These are phyloP conservation scores for Meda fulgida DNA, from an alignment of 2,797 vertebrate genomes.

Conservation along the genomic window DNA sequence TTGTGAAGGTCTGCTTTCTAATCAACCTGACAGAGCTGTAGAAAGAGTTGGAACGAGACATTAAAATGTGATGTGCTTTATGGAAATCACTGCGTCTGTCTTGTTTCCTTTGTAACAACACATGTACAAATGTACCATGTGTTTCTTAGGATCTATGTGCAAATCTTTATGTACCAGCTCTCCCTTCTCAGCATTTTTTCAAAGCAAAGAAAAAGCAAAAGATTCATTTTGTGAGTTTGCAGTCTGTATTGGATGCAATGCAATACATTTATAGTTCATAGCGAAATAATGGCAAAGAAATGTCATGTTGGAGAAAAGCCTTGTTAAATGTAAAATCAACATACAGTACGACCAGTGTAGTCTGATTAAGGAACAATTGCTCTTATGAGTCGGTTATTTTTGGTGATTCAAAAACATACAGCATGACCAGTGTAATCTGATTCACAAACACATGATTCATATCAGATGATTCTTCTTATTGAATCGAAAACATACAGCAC, in stretches of 20 bases:
- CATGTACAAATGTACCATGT: neutral
- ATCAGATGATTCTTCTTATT: neutral
- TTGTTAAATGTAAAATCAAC: neutral
- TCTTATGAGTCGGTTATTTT: neutral
- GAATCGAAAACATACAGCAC: neutral
- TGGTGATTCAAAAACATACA: neutral
- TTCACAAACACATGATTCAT: neutral
- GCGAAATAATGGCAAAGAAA: neutral
- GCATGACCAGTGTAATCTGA: neutral
- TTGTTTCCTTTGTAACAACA: conserved; percentile 20
- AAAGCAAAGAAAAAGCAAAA: neutral
- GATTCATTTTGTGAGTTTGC: neutral
- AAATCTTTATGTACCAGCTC: neutral
- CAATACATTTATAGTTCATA: neutral
- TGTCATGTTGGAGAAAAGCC: neutral
- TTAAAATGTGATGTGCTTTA: conserved; percentile 70
- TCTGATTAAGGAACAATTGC: neutral
- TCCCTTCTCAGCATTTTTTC: neutral
- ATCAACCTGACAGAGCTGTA: conserved; percentile 66
- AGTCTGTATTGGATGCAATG: neutral
- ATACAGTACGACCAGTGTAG: neutral
- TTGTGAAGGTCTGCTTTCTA: conserved; percentile 67
- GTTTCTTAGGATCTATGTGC: neutral
- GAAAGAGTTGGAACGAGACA: conserved; percentile 63
- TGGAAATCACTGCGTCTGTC: conserved; percentile 39